Percentiles rank a stretch among this genome's conserved stretches.
Conservation (phyloP, 2,888 invertebrate genomes). For the Oscheius sp. region DNA sequence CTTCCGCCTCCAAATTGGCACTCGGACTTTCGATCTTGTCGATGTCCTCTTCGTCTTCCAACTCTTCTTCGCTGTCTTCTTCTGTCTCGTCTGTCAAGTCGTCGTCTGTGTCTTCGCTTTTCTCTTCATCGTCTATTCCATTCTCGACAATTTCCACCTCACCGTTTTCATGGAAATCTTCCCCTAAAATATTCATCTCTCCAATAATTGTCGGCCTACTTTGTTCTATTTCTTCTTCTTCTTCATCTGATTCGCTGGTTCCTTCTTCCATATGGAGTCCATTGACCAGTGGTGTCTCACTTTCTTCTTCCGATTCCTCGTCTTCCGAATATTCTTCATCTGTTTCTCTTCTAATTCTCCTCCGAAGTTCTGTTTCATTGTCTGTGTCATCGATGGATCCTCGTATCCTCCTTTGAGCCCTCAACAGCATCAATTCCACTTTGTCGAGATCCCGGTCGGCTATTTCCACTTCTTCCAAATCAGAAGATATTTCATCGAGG, state of each 20-base stretch:
- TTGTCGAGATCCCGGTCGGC: not conserved
- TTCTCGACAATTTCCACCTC: not conserved
- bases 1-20: too few relatives aligned
- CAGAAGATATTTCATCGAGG: not conserved
- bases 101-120: conserved; percentile 3
- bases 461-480: not conserved
- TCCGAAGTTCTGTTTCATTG: not conserved
- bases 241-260: too few relatives aligned
- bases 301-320: too few relatives aligned
- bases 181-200: too few relatives aligned
- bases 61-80: not conserved
- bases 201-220: not conserved
- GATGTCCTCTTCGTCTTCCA: not conserved
- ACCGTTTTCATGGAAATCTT: too few relatives aligned
- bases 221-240: not conserved
- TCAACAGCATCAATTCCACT: not conserved
- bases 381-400: not conserved
- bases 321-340: not conserved
- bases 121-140: conserved; percentile 6
- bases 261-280: too few relatives aligned
- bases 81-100: not conserved
- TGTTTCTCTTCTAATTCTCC: not conserved
- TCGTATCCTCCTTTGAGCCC: not conserved
- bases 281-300: too few relatives aligned
- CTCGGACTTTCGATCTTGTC: not conserved